phyloP scores from a whole-genome alignment of 2,113 vertebrate genomes.

The Lagopus muta region DNA sequence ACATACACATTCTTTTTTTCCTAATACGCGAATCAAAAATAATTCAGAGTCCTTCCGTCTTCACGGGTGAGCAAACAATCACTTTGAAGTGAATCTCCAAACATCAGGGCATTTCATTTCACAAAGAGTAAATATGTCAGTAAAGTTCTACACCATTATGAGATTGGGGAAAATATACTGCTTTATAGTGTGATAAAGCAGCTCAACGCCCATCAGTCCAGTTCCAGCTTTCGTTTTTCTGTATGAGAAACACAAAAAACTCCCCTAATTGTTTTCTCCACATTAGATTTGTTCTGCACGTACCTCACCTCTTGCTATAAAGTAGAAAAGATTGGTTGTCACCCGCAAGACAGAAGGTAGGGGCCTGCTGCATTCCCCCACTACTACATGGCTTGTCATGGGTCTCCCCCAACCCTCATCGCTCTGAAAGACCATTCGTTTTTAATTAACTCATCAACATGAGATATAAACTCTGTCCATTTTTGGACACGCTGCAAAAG shows the following conservation, averaged over 20 bases:
- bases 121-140: background rate
- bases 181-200: background rate
- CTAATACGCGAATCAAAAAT: background rate
- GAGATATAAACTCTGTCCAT: background rate
- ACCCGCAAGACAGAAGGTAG: background rate
- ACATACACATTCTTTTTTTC: background rate
- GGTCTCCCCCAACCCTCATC: background rate
- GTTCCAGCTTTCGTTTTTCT: background rate
- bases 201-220: background rate
- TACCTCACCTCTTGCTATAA: background rate
- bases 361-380: background rate
- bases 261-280: background rate
- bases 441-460: background rate
- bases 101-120: background rate
- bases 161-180: background rate
- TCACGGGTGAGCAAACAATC: background rate
- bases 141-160: background rate
- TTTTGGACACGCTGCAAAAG: background rate
- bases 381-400: background rate
- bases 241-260: background rate
- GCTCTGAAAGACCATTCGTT: background rate
- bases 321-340: background rate
- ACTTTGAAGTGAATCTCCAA: conserved; percentile 23
- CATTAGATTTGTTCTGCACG: background rate
- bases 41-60: background rate